Evolutionary conservation across 2,113 vertebrate genomes (phyloP).

Genomic region (Synodontis membranacea): DNA sequence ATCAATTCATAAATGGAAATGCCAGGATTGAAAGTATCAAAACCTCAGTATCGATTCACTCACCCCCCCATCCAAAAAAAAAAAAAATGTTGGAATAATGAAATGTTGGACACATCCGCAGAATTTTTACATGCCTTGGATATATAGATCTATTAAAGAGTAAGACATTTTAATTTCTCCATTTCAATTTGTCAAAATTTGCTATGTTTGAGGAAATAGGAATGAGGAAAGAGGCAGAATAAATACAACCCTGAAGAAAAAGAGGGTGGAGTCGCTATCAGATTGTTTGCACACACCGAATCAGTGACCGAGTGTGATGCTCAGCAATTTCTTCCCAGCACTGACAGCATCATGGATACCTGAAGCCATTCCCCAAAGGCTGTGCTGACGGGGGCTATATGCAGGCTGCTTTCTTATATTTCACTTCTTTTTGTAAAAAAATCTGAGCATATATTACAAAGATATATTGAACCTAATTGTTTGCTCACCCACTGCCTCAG

Average conservation of each 20-base stretch:
- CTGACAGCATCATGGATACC: constrained; percentile 46
- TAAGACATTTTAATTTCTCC: neutral
- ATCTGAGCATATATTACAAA: constrained; percentile 51
- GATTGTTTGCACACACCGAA: constrained; percentile 33
- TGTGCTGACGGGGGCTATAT: constrained; percentile 64
- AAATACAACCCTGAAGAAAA: constrained; percentile 22
- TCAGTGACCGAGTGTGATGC: constrained; percentile 48
- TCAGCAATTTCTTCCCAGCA: constrained; percentile 57
- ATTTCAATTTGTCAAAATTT: neutral
- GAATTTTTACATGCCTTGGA: neutral
- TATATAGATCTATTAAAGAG: constrained; percentile 1
- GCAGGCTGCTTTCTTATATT: constrained; percentile 65
- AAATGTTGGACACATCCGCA: neutral
- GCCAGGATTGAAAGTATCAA: neutral
- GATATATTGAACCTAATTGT: neutral
- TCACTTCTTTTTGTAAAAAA: constrained; percentile 63
- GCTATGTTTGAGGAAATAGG: neutral
- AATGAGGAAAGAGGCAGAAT: neutral
- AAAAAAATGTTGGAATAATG: neutral
- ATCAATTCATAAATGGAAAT: neutral
- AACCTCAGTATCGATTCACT: neutral
- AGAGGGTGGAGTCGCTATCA: neutral
- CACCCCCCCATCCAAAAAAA: neutral
- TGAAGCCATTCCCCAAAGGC: constrained; percentile 5
- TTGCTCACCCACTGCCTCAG: constrained; percentile 92